A percentile compares a stretch with the other conserved stretches of the same genome.
Evolutionary conservation across 2,888 invertebrate genomes (phyloP).

Genomic region (Mactromeris polynyma): DNA sequence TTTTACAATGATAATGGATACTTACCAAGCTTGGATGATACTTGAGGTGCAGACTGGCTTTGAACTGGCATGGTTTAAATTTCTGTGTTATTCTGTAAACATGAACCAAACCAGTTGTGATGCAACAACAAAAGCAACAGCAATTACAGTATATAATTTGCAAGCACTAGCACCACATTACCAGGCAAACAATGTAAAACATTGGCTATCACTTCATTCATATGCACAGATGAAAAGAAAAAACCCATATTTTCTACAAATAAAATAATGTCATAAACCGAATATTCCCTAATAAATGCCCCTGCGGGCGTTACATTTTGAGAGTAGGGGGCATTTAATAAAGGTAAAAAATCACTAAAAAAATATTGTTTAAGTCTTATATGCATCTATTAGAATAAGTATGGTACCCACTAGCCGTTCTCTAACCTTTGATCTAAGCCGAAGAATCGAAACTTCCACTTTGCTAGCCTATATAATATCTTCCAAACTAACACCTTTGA

Average conservation of each 20-base stretch:
- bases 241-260: not conserved
- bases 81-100: conserved; percentile 68
- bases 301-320: no score
- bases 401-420: no score
- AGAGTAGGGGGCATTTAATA: no score
- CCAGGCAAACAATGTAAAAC: not conserved
- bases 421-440: no score
- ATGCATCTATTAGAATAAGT: no score
- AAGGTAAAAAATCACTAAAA: no score
- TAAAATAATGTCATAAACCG: no score
- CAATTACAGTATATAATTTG: not conserved
- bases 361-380: no score
- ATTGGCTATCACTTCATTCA: not conserved
- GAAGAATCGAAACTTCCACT: no score
- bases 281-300: no score
- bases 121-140: conserved; percentile 19
- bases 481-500: no score
- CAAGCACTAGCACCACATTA: conserved; percentile 11
- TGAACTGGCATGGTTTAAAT: conserved; percentile 64
- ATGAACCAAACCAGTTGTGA: conserved; percentile 45
- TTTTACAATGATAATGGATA: conserved; percentile 12
- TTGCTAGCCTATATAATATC: no score
- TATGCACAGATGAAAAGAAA: not conserved
- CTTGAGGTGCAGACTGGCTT: conserved; percentile 59
- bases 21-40: conserved; percentile 71